phyloP scores from a whole-genome alignment of 53 echinoderm and acorn worm genomes.

The Pentamera pediparva region DNA sequence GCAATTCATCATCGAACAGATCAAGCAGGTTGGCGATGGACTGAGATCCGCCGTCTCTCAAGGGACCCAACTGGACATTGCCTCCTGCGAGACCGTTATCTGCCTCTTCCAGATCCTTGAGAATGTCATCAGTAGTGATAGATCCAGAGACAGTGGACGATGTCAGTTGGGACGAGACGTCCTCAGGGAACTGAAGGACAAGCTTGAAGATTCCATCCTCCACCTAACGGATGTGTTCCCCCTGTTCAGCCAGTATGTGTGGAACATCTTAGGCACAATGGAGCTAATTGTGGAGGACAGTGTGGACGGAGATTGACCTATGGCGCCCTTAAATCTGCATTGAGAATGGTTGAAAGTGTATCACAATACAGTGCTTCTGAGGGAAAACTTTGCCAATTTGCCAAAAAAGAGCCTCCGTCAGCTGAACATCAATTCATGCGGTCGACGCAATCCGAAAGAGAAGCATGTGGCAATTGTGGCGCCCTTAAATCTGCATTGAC shows the following conservation, averaged over 20 bases:
- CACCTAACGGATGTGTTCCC: constrained; percentile 69
- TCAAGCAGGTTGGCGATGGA: neutral
- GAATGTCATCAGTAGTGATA: neutral
- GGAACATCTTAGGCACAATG: constrained; percentile 56
- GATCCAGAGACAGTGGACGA: neutral
- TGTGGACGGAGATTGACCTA: no score
- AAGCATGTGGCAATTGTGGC: no score
- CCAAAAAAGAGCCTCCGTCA: no score
- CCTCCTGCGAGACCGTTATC: constrained; percentile 3
- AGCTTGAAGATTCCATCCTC: constrained; percentile 52
- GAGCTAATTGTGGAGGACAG: constrained; percentile 36
- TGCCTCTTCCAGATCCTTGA: constrained; percentile 23
- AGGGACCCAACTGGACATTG: neutral
- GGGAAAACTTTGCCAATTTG: no score
- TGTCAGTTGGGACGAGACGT: neutral
- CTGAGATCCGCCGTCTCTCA: neutral
- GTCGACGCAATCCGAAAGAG: no score
- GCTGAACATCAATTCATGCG: no score
- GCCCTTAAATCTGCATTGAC: no score
- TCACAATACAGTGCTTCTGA: no score
- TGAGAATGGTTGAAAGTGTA: no score
- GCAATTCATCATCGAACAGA: neutral
- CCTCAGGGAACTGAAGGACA: constrained; percentile 10
- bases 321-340: no score
- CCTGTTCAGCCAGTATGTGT: constrained; percentile 73